These are phyloP conservation scores for Tiliacea aurago DNA, from an alignment of 2,888 invertebrate genomes.

Conservation along the genomic window DNA sequence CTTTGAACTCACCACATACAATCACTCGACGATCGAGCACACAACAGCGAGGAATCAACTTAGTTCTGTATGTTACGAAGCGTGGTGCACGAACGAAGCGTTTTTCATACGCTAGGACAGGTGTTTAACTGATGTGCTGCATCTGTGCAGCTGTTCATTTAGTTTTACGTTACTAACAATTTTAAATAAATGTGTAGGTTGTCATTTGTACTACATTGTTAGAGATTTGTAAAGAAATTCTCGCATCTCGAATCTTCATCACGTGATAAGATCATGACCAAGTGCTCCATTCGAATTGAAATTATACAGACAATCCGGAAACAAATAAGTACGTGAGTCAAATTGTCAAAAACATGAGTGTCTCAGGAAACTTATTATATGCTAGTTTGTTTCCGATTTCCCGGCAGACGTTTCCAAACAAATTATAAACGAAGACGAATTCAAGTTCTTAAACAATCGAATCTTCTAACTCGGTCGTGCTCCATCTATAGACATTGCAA, in stretches of 20 bases:
- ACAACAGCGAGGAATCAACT: constrained; percentile 36
- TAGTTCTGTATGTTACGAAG: constrained; percentile 21
- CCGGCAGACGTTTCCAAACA: not conserved
- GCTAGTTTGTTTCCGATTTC: not conserved
- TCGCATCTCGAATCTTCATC: not conserved
- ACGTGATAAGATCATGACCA: not conserved
- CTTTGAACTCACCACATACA: not conserved
- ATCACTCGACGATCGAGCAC: constrained; percentile 15
- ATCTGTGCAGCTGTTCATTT: constrained; percentile 1
- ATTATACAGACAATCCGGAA: not conserved
- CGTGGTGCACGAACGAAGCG: constrained; percentile 7
- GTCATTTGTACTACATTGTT: not conserved
- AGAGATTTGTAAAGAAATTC: not conserved
- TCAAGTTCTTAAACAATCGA: constrained; percentile 5
- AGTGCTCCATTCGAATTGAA: not conserved
- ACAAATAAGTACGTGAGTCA: not conserved
- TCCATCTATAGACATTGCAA: constrained; percentile 42
- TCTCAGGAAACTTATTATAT: not conserved
- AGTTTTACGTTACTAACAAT: not conserved
- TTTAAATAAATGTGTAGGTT: not conserved
- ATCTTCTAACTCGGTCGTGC: constrained; percentile 13
- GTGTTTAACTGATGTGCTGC: constrained; percentile 25
- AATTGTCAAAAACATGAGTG: not conserved
- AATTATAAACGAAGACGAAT: constrained; percentile 17
- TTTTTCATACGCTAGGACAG: constrained; percentile 33